Evolutionary conservation across 1,140 invertebrate species (phyloP).

Genomic region (Metaphire vulgaris): DNA sequence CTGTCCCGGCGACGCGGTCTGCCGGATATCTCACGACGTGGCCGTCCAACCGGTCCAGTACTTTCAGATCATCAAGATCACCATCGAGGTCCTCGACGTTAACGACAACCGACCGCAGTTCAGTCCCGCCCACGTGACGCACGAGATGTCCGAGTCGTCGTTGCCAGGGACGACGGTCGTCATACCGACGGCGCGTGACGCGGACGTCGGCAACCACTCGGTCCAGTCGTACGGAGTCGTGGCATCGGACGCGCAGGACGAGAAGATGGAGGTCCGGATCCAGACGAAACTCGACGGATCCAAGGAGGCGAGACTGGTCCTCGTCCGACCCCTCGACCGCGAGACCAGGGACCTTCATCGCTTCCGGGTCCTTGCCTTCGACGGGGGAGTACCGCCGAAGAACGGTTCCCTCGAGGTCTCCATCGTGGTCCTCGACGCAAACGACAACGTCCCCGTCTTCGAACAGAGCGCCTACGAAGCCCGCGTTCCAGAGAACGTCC

Average conservation of each 20-base stretch:
- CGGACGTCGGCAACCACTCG: background rate
- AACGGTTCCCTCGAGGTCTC: slow-evolving; percentile 14
- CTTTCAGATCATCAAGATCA: slow-evolving; percentile 16
- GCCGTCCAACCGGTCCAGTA: slow-evolving; percentile 21
- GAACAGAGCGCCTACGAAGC: background rate
- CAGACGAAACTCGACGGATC: slow-evolving; percentile 19
- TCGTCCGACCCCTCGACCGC: slow-evolving; percentile 66
- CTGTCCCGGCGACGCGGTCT: slow-evolving; percentile 12
- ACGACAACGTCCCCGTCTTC: slow-evolving; percentile 22
- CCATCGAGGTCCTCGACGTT: slow-evolving; percentile 17
- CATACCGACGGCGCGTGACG: slow-evolving; percentile 19
- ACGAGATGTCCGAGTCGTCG: slow-evolving; percentile 22
- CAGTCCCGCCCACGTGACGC: background rate
- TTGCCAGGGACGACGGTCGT: slow-evolving; percentile 18
- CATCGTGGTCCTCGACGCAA: slow-evolving; percentile 12
- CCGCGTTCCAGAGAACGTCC: background rate
- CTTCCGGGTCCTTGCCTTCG: slow-evolving; percentile 14
- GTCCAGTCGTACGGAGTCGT: slow-evolving; percentile 42
- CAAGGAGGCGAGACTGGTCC: slow-evolving; percentile 21
- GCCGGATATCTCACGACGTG: slow-evolving; percentile 18
- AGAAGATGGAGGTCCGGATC: slow-evolving; percentile 58
- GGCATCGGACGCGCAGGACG: slow-evolving; percentile 3
- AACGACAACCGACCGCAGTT: slow-evolving; percentile 23
- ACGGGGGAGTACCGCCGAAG: slow-evolving; percentile 9
- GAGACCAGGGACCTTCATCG: slow-evolving; percentile 70